Evolutionary conservation across 2,888 invertebrate genomes (phyloP), one percentile per base, ranked within the genome.

Genomic region (Hemicrepidius hirtus): DNA sequence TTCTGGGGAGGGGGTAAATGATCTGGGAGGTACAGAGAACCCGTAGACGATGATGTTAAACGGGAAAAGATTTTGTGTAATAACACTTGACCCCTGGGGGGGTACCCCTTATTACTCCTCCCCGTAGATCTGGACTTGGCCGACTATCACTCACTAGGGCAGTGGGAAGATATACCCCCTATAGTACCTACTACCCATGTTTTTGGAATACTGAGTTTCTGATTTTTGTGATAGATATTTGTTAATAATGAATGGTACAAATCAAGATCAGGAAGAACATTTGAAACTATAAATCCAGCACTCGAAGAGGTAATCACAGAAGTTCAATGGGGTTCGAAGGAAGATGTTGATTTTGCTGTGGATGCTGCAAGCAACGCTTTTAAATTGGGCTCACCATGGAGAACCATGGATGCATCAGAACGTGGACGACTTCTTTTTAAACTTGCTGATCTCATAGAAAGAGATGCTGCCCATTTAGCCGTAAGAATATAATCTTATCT

Each of bases 231-330:
- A 50, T 37, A 97, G 96, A 89, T 99, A 68, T 99, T 99, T 85
- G 97, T 98, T 82, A 96, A 99, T 88, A 99, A 99, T 87, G 97
- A 98, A 87, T 99, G 96, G 95, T 92, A 94, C 81, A 94, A 96
- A 85, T 94, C 98, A 1, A 91, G 91, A 66, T 93, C 94, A 59
- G 96, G 97, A 6, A 94, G 94, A 86, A 96, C 94, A 0, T 99
- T 99, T 85, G 89, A 90, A 40, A 94, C 95, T 0, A 86, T 94
- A 62, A 97, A 98, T 85, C 98, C 98, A 0, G 82, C 94, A 3
- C 97, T 91, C 0, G 96, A 93, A 32, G 88, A 95, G 83, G 88
- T 90, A 0, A 96, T 96, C 68, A 90, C 95, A 0, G 92, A 95
- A 67, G 90, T 97, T 3, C 95, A 97, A 83, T 93, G 94, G 83